Evolutionary conservation across 2,797 vertebrate species (phyloP), one percentile per base, ranked within the genome.

Genomic region (Mycteria americana): DNA sequence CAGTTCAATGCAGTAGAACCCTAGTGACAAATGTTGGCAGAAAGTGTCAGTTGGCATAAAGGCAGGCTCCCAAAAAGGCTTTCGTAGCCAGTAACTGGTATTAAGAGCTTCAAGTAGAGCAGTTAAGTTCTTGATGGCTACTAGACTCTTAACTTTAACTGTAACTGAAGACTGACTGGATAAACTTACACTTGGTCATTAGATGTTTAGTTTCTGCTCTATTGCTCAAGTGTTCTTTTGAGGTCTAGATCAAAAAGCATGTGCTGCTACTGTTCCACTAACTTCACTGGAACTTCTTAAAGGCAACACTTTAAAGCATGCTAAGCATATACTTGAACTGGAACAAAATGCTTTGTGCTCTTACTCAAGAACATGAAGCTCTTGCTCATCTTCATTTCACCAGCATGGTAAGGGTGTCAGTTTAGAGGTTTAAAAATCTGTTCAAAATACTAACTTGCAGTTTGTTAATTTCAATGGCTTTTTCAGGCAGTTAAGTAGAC

Each of bases 401-500:
- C 64, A 80, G 89, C 93, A 91, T 91, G 91, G 7, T 93, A 51
- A 87, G 60, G 48, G n/a, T 82, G 24, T 60, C 33, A 35, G 69
- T 39, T 75, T 21, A 65, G 56, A 25, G 2, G 7, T 80, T 54
- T 72, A 53, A 89, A 82, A 87, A 37, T 39, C 17, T 57, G 6
- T 67, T 85, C 76, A 35, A 75, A 85, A 46, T 82, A 67, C 31
- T 89, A 48, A 94, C 86, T 74, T 67, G 21, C 4, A 22, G 31
- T 68, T 91, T 83, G 18, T 83, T 88, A 5, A 64, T 97, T 97
- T 97, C 83, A 94, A 96, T 94, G 72, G 88, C 90, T 98, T 97
- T 96, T 98, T 96, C 98, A 99, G 99, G 96, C 99, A 99, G 98
- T 97, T 99, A 95, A 99, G 99, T 97, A 99, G 99, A 93, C 99